These are phyloP conservation scores for Phalloptychus januarius DNA, from an alignment of 2,797 vertebrate genomes.

Conservation along the genomic window DNA sequence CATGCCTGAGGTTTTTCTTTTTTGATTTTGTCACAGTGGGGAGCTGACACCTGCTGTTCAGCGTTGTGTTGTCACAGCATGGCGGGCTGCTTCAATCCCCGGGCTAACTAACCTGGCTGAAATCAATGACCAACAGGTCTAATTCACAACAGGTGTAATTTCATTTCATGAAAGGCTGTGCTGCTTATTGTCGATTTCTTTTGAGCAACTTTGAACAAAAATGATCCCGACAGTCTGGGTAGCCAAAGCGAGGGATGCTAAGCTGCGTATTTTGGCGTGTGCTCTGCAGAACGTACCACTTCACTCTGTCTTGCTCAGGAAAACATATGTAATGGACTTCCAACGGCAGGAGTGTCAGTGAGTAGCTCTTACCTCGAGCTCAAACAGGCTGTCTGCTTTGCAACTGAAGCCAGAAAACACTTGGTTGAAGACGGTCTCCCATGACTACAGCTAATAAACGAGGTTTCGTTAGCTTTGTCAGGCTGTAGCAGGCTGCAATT, in stretches of 20 bases:
- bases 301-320: conserved; percentile 28
- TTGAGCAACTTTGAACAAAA: no score
- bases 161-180: conserved; percentile 41
- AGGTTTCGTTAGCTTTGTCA: background rate
- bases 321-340: conserved; percentile 33
- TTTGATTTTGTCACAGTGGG: conserved; percentile 52
- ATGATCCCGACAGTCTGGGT: background rate
- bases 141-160: conserved; percentile 47
- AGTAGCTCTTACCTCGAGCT: conserved; percentile 28
- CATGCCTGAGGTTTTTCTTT: conserved; percentile 12
- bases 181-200: conserved; percentile 33
- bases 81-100: conserved; percentile 53
- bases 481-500: background rate
- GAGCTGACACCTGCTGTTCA: conserved; percentile 49
- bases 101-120: conserved; percentile 52
- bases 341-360: conserved; percentile 39
- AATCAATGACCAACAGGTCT: conserved; percentile 60
- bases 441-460: background rate
- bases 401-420: background rate
- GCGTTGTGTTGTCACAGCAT: conserved; percentile 49
- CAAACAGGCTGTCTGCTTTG: conserved; percentile 11
- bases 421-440: conserved; percentile 7
- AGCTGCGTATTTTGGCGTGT: conserved; percentile 3
- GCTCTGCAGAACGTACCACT: conserved; percentile 28
- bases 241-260: conserved; percentile 16